These are phyloP conservation scores for Zootermopsis nevadensis DNA, from an alignment of 2,888 invertebrate species.

Conservation along the genomic window DNA sequence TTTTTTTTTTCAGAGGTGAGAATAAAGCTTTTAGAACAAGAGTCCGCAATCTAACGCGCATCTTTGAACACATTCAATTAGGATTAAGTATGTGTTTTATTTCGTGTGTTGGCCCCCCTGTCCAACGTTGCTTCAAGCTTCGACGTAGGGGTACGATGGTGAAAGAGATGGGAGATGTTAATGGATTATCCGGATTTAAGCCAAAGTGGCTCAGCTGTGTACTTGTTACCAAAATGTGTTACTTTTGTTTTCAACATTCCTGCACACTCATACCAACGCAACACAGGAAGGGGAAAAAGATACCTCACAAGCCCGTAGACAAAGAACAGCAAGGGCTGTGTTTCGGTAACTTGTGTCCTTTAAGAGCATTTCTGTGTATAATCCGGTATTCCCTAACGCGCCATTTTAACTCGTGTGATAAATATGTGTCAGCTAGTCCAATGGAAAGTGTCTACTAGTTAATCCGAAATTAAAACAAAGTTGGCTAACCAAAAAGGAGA, in stretches of 20 bases:
- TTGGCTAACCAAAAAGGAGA: conserved; percentile 1
- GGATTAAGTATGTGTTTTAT: conserved; percentile 22
- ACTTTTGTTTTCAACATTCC: conserved; percentile 25
- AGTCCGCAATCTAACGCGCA: neutral
- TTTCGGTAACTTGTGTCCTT: conserved; percentile 13
- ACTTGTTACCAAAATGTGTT: conserved; percentile 35
- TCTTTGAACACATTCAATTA: conserved; percentile 24
- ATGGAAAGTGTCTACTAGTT: neutral
- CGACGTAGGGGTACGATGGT: neutral
- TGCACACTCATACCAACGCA: conserved; percentile 15
- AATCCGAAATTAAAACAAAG: conserved; percentile 27
- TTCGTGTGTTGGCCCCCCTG: conserved; percentile 12
- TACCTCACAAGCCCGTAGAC: neutral
- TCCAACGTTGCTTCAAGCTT: neutral
- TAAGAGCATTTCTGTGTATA: conserved; percentile 39
- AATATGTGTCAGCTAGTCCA: conserved; percentile 20
- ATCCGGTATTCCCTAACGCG: conserved; percentile 17
- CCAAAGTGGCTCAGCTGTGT: conserved; percentile 19
- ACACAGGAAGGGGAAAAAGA: neutral
- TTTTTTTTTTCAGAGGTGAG: neutral
- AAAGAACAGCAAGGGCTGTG: conserved; percentile 1
- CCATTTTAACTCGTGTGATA: conserved; percentile 17
- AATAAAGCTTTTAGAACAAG: neutral
- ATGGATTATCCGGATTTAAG: conserved; percentile 34
- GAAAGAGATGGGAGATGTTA: conserved; percentile 20